These are phyloP conservation scores for Percopsis transmontana DNA, from an alignment of 2,113 vertebrate genomes.

Conservation along the genomic window DNA sequence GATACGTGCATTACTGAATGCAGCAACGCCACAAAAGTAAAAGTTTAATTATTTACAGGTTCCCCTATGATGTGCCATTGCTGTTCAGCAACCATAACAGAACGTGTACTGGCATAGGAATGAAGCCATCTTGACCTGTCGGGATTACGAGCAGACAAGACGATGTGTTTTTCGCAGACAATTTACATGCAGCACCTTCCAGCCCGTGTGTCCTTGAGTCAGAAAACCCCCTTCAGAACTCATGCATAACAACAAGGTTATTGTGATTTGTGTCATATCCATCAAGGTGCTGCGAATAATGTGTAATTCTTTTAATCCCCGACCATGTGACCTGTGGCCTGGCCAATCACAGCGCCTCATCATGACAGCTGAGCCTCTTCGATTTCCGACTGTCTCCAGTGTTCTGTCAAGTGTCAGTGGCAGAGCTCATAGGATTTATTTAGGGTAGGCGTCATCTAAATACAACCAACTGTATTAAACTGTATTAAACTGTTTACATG, in stretches of 20 bases:
- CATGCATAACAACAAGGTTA: conserved; percentile 47
- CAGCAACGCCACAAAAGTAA: too few species aligned
- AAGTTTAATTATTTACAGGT: too few species aligned
- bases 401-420: too few species aligned
- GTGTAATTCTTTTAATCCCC: conserved; percentile 36
- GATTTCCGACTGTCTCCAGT: too few species aligned
- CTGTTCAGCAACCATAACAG: too few species aligned
- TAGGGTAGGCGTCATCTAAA: too few species aligned
- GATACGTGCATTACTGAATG: too few species aligned
- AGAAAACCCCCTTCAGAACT: conserved; percentile 36
- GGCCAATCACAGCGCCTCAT: neutral
- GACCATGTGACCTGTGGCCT: neutral
- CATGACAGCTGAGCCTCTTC: neutral
- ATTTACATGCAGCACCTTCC: conserved; percentile 16
- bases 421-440: too few species aligned
- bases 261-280: conserved; percentile 30
- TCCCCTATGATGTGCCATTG: too few species aligned
- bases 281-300: conserved; percentile 31
- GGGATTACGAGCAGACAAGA: neutral
- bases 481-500: too few species aligned
- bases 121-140: neutral
- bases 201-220: conserved; percentile 36
- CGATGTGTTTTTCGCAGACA: neutral
- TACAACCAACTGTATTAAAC: too few species aligned
- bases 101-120: too few species aligned